phyloP scores from a whole-genome alignment of 2,113 vertebrate genomes.

The Synodontis membranacea region DNA sequence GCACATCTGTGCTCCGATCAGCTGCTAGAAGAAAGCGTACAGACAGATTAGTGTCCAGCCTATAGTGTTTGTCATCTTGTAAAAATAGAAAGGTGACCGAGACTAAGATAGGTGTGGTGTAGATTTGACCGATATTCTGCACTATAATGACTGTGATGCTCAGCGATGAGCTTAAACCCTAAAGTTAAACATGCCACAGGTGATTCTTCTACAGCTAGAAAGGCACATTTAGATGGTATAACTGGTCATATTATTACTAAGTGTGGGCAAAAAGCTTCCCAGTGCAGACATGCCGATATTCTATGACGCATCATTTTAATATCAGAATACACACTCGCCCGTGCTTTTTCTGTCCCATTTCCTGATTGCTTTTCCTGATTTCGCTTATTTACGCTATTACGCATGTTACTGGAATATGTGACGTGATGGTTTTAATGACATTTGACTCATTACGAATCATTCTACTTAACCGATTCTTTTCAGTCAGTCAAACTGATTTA shows the following conservation, averaged over 20 bases:
- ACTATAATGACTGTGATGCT: neutral
- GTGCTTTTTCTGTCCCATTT: neutral
- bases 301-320: neutral
- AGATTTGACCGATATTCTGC: neutral
- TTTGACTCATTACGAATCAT: neutral
- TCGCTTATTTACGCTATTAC: neutral
- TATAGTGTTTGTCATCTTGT: neutral
- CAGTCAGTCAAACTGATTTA: neutral
- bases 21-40: slow-evolving; percentile 13
- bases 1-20: slow-evolving; percentile 16
- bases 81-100: slow-evolving; percentile 32
- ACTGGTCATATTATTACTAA: neutral
- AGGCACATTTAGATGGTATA: neutral
- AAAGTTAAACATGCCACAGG: neutral
- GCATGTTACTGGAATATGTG: slow-evolving; percentile 7
- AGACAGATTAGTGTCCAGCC: neutral
- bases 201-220: neutral
- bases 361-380: neutral
- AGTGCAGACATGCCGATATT: neutral
- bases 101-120: slow-evolving; percentile 17
- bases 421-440: neutral
- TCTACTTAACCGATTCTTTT: neutral
- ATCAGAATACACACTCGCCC: neutral
- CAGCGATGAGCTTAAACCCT: neutral
- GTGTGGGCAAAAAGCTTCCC: neutral